phyloP scores from a whole-genome alignment of 2,113 vertebrate genomes.

The Oncorhynchus masou region DNA sequence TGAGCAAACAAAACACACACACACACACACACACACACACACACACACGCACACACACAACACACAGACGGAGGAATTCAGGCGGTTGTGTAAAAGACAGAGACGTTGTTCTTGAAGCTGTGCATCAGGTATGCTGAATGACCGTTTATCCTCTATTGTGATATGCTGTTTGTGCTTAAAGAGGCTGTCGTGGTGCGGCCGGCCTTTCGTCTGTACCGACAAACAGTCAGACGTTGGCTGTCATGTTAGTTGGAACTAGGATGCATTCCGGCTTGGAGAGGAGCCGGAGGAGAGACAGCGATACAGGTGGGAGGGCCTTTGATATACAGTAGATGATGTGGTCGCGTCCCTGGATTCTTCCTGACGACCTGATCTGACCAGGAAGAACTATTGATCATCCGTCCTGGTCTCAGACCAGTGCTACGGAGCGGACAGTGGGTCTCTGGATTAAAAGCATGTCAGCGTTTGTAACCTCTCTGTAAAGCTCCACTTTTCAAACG shows the following conservation, averaged over 20 bases:
- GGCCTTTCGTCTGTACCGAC: background rate
- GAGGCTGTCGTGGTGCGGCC: background rate
- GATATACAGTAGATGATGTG: too few relatives aligned
- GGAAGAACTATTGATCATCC: background rate
- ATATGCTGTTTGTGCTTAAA: background rate
- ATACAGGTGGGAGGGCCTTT: slow-evolving; percentile 37
- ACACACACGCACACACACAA: too few relatives aligned
- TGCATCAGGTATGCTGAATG: too few relatives aligned
- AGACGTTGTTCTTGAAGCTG: background rate
- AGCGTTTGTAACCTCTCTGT: slow-evolving; percentile 62
- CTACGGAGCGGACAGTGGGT: slow-evolving; percentile 42
- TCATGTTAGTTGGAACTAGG: background rate
- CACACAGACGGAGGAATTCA: background rate
- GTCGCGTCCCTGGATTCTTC: too few relatives aligned
- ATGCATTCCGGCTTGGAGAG: slow-evolving; percentile 47
- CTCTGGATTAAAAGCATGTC: slow-evolving; percentile 67
- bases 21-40: background rate
- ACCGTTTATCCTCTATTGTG: slow-evolving; percentile 4
- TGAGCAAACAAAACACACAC: slow-evolving; percentile 19
- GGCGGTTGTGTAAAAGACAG: slow-evolving; percentile 18
- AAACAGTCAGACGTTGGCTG: background rate
- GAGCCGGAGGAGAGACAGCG: slow-evolving; percentile 13
- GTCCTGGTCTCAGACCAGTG: slow-evolving; percentile 16
- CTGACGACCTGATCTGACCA: too few relatives aligned
- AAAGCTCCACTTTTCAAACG: slow-evolving; percentile 76